Percentiles rank a stretch among this genome's conserved stretches.
These are phyloP conservation scores for Sebastes trivittatus DNA, from an alignment of 2,797 vertebrate genomes.

Conservation along the genomic window DNA sequence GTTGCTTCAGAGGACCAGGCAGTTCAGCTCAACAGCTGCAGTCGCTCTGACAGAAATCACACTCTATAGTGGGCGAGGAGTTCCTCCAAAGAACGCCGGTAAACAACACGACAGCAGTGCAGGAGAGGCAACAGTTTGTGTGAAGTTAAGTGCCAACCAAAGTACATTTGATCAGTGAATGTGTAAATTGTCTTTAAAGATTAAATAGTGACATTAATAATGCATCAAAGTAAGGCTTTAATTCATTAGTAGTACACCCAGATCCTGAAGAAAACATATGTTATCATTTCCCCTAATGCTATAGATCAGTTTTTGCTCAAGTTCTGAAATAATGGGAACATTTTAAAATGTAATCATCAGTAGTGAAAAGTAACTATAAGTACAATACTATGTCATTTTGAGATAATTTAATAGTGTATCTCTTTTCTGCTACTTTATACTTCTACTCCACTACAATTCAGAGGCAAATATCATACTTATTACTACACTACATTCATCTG, in stretches of 20 bases:
- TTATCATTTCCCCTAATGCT: too few relatives aligned
- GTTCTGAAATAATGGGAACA: too few relatives aligned
- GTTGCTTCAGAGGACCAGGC: not conserved
- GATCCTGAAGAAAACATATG: too few relatives aligned
- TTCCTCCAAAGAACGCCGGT: conserved; percentile 11
- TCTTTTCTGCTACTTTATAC: not conserved
- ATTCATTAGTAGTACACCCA: too few relatives aligned
- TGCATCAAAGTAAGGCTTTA: not conserved
- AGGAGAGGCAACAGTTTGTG: too few relatives aligned
- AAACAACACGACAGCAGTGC: not conserved
- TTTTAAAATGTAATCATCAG: too few relatives aligned
- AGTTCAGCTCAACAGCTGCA: conserved; percentile 1
- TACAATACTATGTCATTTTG: too few relatives aligned
- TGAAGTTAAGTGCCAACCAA: not conserved
- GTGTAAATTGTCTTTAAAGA: not conserved
- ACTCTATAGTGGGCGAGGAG: not conserved
- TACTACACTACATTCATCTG: too few relatives aligned
- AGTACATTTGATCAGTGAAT: not conserved
- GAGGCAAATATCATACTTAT: too few relatives aligned
- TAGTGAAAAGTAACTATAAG: too few relatives aligned
- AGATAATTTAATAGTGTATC: not conserved
- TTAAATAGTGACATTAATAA: not conserved
- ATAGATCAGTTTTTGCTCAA: too few relatives aligned
- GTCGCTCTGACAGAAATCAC: not conserved
- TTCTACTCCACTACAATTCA: not conserved